phyloP scores from a whole-genome alignment of 2,113 vertebrate genomes.

The Hymenochirus boettgeri region DNA sequence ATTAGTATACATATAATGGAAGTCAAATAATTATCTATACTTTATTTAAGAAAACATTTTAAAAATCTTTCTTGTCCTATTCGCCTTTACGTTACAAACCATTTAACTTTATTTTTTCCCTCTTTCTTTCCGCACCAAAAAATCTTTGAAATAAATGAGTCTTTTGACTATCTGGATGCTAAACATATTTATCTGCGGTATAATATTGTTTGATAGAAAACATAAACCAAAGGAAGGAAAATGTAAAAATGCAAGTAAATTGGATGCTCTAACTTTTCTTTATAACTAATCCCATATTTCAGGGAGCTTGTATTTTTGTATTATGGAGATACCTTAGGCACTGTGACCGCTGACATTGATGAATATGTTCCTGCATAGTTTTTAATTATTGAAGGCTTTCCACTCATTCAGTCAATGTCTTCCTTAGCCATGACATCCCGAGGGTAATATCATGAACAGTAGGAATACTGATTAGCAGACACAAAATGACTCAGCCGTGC shows the following conservation, averaged over 20 bases:
- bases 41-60: no score
- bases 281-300: conserved; percentile 13
- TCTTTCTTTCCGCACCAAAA: background rate
- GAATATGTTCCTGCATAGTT: conserved; percentile 37
- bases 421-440: conserved; percentile 33
- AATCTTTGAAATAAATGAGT: background rate
- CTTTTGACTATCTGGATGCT: background rate
- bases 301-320: conserved; percentile 17
- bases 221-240: background rate
- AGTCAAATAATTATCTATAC: no score
- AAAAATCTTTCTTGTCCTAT: no score
- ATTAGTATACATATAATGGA: no score
- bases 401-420: conserved; percentile 41
- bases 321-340: conserved; percentile 35
- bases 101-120: background rate
- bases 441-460: conserved; percentile 34
- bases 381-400: conserved; percentile 41
- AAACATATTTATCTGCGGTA: background rate
- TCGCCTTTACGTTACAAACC: no score
- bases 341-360: conserved; percentile 40
- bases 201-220: background rate
- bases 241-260: conserved; percentile 22
- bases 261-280: conserved; percentile 18
- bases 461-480: conserved; percentile 38
- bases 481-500: conserved; percentile 2